phyloP scores from a whole-genome alignment of 35 echinoderm and acorn worm genomes.

The Ophioderma brevispina region DNA sequence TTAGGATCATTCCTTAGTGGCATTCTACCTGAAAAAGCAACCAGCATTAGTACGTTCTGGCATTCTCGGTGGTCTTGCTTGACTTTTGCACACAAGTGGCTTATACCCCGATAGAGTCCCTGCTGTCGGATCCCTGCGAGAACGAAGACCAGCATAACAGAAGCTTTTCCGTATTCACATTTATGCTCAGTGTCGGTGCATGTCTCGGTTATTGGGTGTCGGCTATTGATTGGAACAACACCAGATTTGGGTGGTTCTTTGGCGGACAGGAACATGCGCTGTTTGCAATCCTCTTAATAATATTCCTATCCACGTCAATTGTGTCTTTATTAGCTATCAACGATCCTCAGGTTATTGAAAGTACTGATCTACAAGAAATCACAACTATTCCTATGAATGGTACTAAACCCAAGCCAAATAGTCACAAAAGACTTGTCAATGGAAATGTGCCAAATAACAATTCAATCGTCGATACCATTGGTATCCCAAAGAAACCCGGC shows the following conservation, averaged over 20 bases:
- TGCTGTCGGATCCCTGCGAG: slow-evolving; percentile 84
- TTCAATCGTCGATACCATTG: background rate
- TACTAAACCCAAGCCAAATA: background rate
- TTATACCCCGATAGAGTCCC: slow-evolving; percentile 81
- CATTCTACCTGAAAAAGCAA: slow-evolving; percentile 28
- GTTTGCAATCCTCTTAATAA: slow-evolving; percentile 66
- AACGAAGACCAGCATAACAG: slow-evolving; percentile 75
- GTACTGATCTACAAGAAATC: background rate
- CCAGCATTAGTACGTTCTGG: slow-evolving; percentile 42
- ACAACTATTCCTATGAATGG: background rate
- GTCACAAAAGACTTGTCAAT: background rate
- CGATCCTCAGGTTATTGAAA: slow-evolving; percentile 48
- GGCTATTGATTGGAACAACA: slow-evolving; percentile 75
- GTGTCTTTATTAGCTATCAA: slow-evolving; percentile 57
- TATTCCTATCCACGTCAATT: slow-evolving; percentile 31
- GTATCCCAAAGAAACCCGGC: background rate
- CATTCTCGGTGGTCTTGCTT: slow-evolving; percentile 72
- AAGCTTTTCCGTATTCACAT: slow-evolving; percentile 77
- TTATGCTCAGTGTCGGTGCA: slow-evolving; percentile 81
- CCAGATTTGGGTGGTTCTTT: slow-evolving; percentile 17
- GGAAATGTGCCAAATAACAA: background rate
- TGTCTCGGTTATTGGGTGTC: slow-evolving; percentile 83
- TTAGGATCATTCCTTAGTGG: background rate
- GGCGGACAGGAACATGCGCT: slow-evolving; percentile 73
- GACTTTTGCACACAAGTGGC: slow-evolving; percentile 88